Percentiles rank a stretch among this genome's conserved stretches.
Evolutionary conservation across 2,113 vertebrate genomes (phyloP).

Genomic region (Prunella himalayana): DNA sequence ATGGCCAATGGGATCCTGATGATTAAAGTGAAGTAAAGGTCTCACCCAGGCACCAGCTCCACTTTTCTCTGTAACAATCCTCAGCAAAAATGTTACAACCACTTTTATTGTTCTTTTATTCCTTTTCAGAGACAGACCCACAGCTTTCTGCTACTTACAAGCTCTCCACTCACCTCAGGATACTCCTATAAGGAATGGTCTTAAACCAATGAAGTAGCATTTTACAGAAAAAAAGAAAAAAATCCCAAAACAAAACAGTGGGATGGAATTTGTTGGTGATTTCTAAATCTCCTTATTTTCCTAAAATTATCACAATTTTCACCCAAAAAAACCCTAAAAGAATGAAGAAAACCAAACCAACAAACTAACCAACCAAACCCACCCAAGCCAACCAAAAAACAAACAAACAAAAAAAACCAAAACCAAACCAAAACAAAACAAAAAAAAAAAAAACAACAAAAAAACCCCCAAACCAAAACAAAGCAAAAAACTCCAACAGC

Average conservation of each 20-base stretch:
- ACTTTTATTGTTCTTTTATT: background rate
- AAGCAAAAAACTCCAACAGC: background rate
- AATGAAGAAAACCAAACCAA: background rate
- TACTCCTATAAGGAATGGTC: background rate
- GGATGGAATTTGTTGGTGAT: background rate
- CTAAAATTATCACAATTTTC: background rate
- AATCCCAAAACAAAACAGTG: background rate
- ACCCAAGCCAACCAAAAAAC: background rate
- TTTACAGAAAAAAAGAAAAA: background rate
- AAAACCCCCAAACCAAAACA: background rate
- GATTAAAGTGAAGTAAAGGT: background rate
- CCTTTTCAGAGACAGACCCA: background rate
- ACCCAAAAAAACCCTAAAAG: accelerated
- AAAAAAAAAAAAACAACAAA: too few species aligned
- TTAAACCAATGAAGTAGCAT: background rate
- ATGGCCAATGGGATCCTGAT: background rate
- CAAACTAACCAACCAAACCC: background rate
- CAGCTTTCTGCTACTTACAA: background rate
- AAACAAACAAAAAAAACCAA: accelerated
- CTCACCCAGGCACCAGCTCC: background rate
- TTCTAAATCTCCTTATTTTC: background rate
- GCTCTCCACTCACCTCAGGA: background rate
- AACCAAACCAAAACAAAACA: too few species aligned
- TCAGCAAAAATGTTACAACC: background rate
- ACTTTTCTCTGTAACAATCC: background rate